Conservation (phyloP, 2,888 invertebrate species). For the Drosophila colorata region DNA sequence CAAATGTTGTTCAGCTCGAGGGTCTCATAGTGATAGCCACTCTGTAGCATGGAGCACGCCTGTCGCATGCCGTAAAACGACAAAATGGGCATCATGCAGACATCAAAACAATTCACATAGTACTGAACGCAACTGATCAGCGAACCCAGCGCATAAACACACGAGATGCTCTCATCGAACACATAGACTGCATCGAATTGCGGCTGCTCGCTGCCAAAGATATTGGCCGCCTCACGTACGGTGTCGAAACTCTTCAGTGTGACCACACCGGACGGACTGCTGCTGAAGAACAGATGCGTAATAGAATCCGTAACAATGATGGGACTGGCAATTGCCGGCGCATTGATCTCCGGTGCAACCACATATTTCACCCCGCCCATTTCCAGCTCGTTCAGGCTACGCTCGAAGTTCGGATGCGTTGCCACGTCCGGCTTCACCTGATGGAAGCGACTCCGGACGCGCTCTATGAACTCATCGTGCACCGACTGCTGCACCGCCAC, state of each 20-base stretch:
- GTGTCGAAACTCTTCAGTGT: slow-evolving; percentile 77
- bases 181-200: slow-evolving; percentile 62
- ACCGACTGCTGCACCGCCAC: slow-evolving; percentile 80
- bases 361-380: slow-evolving; percentile 57
- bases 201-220: slow-evolving; percentile 63
- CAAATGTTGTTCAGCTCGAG: slow-evolving; percentile 41
- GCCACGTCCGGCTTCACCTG: slow-evolving; percentile 58
- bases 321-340: slow-evolving; percentile 58
- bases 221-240: slow-evolving; percentile 61
- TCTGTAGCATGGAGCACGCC: slow-evolving; percentile 52
- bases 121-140: slow-evolving; percentile 58
- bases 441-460: slow-evolving; percentile 63
- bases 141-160: slow-evolving; percentile 76
- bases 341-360: slow-evolving; percentile 39
- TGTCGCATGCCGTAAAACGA: slow-evolving; percentile 21
- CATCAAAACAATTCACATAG: slow-evolving; percentile 81
- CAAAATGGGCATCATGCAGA: slow-evolving; percentile 58
- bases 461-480: slow-evolving; percentile 66
- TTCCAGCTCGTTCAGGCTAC: slow-evolving; percentile 45
- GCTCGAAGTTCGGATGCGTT: slow-evolving; percentile 44
- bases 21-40: slow-evolving; percentile 81
- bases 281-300: slow-evolving; percentile 68
- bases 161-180: slow-evolving; percentile 77
- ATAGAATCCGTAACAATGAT: slow-evolving; percentile 73
- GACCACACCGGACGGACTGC: slow-evolving; percentile 58